A percentile compares a stretch with the other conserved stretches of the same genome.
phyloP scores from a whole-genome alignment of 2,888 invertebrate genomes.

The Heliconius hortense region DNA sequence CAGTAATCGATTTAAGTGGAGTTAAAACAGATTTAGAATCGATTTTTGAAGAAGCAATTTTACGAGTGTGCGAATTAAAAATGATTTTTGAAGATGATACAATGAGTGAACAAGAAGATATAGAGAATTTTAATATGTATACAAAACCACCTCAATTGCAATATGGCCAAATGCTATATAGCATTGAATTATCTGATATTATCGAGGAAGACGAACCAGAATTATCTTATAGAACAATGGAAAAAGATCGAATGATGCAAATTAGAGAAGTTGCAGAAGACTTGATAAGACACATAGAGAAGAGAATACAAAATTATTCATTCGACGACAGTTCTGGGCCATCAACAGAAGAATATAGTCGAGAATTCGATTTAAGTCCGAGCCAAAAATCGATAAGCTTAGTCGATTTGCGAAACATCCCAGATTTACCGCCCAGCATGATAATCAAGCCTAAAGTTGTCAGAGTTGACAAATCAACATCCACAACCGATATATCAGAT shows the following conservation, averaged over 20 bases:
- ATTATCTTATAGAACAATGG: slow-evolving; percentile 59
- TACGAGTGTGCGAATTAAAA: slow-evolving; percentile 56
- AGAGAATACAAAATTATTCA: slow-evolving; percentile 53
- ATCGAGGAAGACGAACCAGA: slow-evolving; percentile 76
- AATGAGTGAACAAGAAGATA: slow-evolving; percentile 73
- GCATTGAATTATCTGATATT: slow-evolving; percentile 74
- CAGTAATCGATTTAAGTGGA: slow-evolving; percentile 68
- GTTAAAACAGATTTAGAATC: slow-evolving; percentile 70
- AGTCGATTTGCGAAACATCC: slow-evolving; percentile 71
- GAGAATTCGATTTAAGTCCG: slow-evolving; percentile 65
- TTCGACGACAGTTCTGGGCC: slow-evolving; percentile 56
- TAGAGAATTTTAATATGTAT: slow-evolving; percentile 69
- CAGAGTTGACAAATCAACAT: slow-evolving; percentile 72
- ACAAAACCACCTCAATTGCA: slow-evolving; percentile 66
- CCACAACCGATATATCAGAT: slow-evolving; percentile 71
- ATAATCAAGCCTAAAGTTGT: slow-evolving; percentile 69
- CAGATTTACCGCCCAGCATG: slow-evolving; percentile 73
- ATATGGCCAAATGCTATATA: slow-evolving; percentile 60
- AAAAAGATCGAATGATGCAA: slow-evolving; percentile 56
- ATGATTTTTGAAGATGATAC: slow-evolving; percentile 61
- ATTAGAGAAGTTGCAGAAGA: slow-evolving; percentile 63
- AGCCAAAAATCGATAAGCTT: slow-evolving; percentile 70
- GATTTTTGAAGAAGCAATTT: slow-evolving; percentile 65
- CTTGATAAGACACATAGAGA: slow-evolving; percentile 64
- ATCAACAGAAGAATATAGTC: slow-evolving; percentile 52